Evolutionary conservation across 2,888 invertebrate species (phyloP).

Genomic region (Nematopogon swammerdamellus): DNA sequence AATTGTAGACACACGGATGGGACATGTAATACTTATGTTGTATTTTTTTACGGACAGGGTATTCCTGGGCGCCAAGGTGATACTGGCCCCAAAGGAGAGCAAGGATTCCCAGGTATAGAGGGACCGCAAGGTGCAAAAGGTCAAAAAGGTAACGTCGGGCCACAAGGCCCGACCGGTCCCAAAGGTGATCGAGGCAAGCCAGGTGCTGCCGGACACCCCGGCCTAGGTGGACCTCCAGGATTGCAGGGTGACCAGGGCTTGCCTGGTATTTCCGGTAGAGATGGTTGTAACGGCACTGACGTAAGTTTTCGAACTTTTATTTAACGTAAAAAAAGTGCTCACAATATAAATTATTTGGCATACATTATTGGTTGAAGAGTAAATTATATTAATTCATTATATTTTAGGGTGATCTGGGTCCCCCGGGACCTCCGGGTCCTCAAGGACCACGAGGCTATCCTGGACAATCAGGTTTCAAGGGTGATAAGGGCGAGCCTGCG

Average conservation of each 20-base stretch:
- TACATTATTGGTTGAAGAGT: not conserved
- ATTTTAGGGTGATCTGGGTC: constrained; percentile 73
- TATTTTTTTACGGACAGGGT: constrained; percentile 47
- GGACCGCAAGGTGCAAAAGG: constrained; percentile 87
- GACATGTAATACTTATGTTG: too few species aligned
- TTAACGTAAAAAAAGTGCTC: too few species aligned
- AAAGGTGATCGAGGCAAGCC: constrained; percentile 84
- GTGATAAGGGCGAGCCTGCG: constrained; percentile 80
- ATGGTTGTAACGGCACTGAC: constrained; percentile 96
- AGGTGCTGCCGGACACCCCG: constrained; percentile 86
- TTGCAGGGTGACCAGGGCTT: constrained; percentile 65
- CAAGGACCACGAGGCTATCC: constrained; percentile 75
- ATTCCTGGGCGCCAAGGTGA: constrained; percentile 69
- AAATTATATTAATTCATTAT: not conserved
- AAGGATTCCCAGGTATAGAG: constrained; percentile 80
- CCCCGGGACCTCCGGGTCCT: constrained; percentile 64
- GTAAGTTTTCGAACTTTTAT: constrained; percentile 39
- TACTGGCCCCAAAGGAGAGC: constrained; percentile 70
- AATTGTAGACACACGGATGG: not conserved
- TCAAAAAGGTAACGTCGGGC: constrained; percentile 83
- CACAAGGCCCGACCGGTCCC: constrained; percentile 74
- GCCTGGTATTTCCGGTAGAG: constrained; percentile 81
- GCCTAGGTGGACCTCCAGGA: constrained; percentile 68
- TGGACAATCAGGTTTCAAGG: constrained; percentile 63
- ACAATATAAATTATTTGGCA: not conserved